Percentiles rank a stretch among this genome's conserved stretches.
These are phyloP conservation scores for Sinhomidia bicolor DNA, from an alignment of 2,888 invertebrate species.

Conservation along the genomic window DNA sequence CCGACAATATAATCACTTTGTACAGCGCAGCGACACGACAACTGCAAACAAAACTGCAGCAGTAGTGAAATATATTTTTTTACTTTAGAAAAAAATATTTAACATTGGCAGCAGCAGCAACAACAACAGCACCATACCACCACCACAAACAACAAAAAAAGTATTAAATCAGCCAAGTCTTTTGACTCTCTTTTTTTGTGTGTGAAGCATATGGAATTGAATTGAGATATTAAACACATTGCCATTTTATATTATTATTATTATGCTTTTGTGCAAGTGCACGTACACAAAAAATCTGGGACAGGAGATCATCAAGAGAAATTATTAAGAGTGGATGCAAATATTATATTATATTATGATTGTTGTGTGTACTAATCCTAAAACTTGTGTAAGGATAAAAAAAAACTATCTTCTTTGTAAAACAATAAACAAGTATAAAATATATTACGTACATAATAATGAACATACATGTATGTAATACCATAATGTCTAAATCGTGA, in stretches of 20 bases:
- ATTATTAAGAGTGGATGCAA: not conserved
- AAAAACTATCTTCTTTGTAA: no score
- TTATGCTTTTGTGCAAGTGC: slow-evolving; percentile 24
- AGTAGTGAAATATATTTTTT: no score
- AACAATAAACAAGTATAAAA: not conserved
- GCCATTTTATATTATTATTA: not conserved
- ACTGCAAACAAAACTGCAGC: not conserved
- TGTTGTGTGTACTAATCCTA: no score
- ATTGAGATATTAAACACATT: slow-evolving; percentile 37
- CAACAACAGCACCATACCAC: not conserved
- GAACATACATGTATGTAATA: not conserved
- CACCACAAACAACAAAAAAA: not conserved
- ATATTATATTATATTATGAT: not conserved
- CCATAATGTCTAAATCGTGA: slow-evolving; percentile 50
- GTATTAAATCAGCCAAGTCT: slow-evolving; percentile 16
- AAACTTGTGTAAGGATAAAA: not conserved
- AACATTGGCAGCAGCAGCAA: not conserved
- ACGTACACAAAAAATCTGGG: slow-evolving; percentile 15
- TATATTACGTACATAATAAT: no score
- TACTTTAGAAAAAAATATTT: no score
- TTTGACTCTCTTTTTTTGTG: not conserved
- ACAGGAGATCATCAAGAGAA: slow-evolving; percentile 37
- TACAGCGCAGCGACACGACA: not conserved
- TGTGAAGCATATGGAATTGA: slow-evolving; percentile 36
- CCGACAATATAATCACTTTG: slow-evolving; percentile 21